Percentiles rank a stretch among this genome's conserved stretches.
Conservation (phyloP, 2,888 invertebrate species). For the Hymenopus coronatus region DNA sequence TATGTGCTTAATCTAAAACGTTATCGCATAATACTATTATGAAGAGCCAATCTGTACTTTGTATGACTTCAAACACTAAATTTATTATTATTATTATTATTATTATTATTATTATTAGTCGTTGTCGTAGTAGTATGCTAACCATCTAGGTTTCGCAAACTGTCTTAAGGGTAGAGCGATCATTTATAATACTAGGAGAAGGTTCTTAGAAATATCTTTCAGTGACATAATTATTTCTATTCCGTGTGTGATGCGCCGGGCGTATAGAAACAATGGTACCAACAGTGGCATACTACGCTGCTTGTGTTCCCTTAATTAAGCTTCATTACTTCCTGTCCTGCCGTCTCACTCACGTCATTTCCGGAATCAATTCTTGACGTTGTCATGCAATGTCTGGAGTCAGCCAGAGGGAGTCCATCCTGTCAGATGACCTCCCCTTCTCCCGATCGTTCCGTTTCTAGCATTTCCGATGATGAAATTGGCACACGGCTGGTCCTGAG, state of each 20-base stretch:
- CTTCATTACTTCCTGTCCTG: background rate
- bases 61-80: too few species aligned
- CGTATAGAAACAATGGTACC: background rate
- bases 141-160: background rate
- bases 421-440: background rate
- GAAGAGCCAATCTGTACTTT: too few species aligned
- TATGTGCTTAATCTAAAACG: too few species aligned
- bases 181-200: background rate
- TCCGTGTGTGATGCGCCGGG: background rate
- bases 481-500: background rate
- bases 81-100: too few species aligned
- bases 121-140: too few species aligned
- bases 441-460: background rate
- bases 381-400: background rate
- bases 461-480: background rate
- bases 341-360: background rate
- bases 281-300: background rate
- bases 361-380: background rate
- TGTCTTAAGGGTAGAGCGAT: background rate
- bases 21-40: too few species aligned
- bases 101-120: too few species aligned
- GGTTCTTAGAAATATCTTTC: background rate
- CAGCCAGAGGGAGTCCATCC: background rate
- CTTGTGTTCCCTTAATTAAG: background rate
- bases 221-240: background rate